A percentile compares a stretch with the other conserved stretches of the same genome.
Evolutionary conservation across 2,113 vertebrate genomes (phyloP).

Genomic region (Glaucomys volans): DNA sequence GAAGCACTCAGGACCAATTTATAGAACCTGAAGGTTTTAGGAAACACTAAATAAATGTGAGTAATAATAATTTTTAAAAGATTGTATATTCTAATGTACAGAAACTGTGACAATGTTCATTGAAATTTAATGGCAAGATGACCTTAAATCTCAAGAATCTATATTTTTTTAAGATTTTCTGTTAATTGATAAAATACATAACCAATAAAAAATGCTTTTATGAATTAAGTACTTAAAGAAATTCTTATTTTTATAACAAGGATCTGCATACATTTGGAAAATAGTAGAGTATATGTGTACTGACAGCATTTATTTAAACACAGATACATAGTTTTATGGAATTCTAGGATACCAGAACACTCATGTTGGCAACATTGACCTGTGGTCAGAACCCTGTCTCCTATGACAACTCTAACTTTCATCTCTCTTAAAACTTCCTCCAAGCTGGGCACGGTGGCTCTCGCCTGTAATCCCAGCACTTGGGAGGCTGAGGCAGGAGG

Average conservation of each 20-base stretch:
- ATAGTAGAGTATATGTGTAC: background rate
- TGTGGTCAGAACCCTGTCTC: background rate
- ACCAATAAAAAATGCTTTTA: background rate
- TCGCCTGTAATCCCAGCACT: no score
- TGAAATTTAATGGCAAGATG: background rate
- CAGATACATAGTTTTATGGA: background rate
- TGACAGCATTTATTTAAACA: background rate
- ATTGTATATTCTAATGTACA: background rate
- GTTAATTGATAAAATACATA: background rate
- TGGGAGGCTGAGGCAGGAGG: no score
- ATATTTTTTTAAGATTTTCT: background rate
- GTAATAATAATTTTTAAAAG: background rate
- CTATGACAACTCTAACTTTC: background rate
- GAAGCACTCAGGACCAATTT: background rate
- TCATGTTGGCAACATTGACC: background rate
- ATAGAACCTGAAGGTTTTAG: background rate
- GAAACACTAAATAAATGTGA: background rate
- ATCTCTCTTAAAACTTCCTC: no score
- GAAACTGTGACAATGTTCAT: background rate
- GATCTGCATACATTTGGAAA: background rate
- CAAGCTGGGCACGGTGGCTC: no score
- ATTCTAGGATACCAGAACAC: background rate
- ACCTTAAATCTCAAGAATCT: background rate
- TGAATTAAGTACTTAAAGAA: conserved; percentile 13
- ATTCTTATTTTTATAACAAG: conserved; percentile 16